Percentiles rank a stretch among this genome's conserved stretches.
Evolutionary conservation across 1,140 invertebrate species (phyloP).

Genomic region (Phymastichus coffea): DNA sequence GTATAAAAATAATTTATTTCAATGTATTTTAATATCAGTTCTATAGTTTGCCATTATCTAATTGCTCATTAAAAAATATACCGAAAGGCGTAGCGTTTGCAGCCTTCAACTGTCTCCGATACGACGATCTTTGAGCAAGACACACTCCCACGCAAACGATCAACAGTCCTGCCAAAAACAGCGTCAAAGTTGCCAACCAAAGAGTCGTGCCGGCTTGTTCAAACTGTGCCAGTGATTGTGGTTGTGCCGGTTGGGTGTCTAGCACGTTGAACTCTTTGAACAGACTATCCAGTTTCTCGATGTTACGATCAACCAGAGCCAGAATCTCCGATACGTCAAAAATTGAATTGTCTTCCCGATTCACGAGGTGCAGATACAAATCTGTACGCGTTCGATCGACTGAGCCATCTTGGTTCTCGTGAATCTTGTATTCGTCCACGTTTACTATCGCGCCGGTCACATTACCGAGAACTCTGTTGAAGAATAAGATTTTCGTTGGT

Average conservation of each 20-base stretch:
- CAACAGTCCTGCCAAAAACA: constrained; percentile 76
- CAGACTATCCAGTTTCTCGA: constrained; percentile 81
- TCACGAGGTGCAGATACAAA: constrained; percentile 89
- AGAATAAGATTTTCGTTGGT: background rate
- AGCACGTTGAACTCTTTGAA: constrained; percentile 92
- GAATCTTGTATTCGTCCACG: constrained; percentile 88
- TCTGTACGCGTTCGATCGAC: constrained; percentile 94
- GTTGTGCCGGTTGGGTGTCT: constrained; percentile 81
- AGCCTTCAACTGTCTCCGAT: constrained; percentile 85
- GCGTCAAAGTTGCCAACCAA: constrained; percentile 78
- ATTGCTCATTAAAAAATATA: constrained; percentile 49
- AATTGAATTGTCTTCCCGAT: constrained; percentile 86
- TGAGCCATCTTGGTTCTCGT: constrained; percentile 87
- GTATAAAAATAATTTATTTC: background rate
- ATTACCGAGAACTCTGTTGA: constrained; percentile 69
- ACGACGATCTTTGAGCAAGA: constrained; percentile 78
- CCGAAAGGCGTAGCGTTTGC: constrained; percentile 91
- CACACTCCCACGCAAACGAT: constrained; percentile 78
- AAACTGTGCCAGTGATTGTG: constrained; percentile 62
- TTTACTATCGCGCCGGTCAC: constrained; percentile 91
- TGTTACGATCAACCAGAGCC: constrained; percentile 86
- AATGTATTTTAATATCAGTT: background rate
- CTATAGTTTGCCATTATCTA: background rate
- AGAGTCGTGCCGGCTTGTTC: constrained; percentile 58
- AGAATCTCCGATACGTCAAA: constrained; percentile 83